Percentiles rank a stretch among this genome's conserved stretches.
Conservation (phyloP, 1,140 invertebrate genomes). For the Cotesia typhae region DNA sequence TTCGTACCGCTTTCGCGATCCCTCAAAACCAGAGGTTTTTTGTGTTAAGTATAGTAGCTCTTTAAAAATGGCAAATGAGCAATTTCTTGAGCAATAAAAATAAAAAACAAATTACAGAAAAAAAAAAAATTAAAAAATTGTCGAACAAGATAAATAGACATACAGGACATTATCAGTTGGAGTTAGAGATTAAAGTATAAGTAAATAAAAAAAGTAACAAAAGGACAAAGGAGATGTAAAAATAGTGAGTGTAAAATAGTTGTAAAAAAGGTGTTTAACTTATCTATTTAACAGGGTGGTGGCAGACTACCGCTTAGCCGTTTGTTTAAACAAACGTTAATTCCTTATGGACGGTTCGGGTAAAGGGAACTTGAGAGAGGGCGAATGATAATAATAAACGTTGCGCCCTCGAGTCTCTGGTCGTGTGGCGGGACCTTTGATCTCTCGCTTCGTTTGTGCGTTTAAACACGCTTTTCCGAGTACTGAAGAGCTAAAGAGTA, state of each 20-base stretch:
- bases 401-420: slow-evolving; percentile 31
- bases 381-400: slow-evolving; percentile 55
- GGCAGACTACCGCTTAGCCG: neutral
- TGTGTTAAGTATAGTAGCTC: too few relatives aligned
- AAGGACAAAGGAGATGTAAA: neutral
- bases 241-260: neutral
- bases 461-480: slow-evolving; percentile 58
- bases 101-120: too few relatives aligned
- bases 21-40: too few relatives aligned
- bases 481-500: slow-evolving; percentile 33
- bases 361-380: slow-evolving; percentile 27
- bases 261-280: neutral
- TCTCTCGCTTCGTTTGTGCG: slow-evolving; percentile 60
- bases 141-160: too few relatives aligned
- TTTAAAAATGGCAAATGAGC: too few relatives aligned
- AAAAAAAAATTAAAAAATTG: too few relatives aligned
- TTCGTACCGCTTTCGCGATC: too few relatives aligned
- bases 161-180: neutral
- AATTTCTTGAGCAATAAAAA: too few relatives aligned
- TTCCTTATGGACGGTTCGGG: slow-evolving; percentile 29
- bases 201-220: neutral
- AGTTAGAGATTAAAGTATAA: neutral
- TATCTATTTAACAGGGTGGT: slow-evolving; percentile 1
- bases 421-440: slow-evolving; percentile 55
- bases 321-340: slow-evolving; percentile 53